Evolutionary conservation across 2,113 vertebrate genomes (phyloP), one percentile per base, ranked within the genome.

Genomic region (Phoenicopterus ruber): DNA sequence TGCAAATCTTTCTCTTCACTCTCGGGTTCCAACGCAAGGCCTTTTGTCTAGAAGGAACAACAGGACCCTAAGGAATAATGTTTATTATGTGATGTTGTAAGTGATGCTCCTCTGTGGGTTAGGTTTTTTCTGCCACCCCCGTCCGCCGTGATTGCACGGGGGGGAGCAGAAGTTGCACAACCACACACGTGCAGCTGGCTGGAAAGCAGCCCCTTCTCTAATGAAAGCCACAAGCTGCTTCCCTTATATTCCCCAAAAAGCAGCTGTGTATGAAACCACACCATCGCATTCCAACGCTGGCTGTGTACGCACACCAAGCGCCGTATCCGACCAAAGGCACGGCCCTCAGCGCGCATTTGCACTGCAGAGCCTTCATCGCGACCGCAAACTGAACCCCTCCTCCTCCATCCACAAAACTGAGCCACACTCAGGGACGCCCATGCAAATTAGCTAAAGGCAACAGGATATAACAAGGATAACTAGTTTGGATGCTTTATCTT

Each of bases 281-380:
- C 13, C 40, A 24, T 3, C 3, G 5, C 20, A 7, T 42, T 25
- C 46, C 58, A 42, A 6, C 2, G 4, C 3, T 15, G 52, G 32
- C 58, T 55, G 25, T 4, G 11, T 9, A 8, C 3, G 0, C 2
- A 26, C 38, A 28, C 8, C 0, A 0, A 42, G 81, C 11, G 13
- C 22, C 5, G 5, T 2, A 7, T 13, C 12, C 6, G 2, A 9
- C 79, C 21, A 6, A 58, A 42, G 55, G 5, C 61, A 34, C 12
- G 0, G 0, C 31, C 25, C 9, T 9, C 36, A 6, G 63, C 1
- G 3, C 4, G 2, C 4, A 3, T 10, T 28, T 9, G 46, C 22
- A 4, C 44, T 15, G 59, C 34, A 28, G 52, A 69, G 14, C 34
- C 67, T 42, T 21, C 49, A 24, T 2, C 1, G 0, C 3, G 0